Base-by-base conservation (phyloP, 1,140 invertebrate species). In the Doryteuthis pealeii region DNA sequence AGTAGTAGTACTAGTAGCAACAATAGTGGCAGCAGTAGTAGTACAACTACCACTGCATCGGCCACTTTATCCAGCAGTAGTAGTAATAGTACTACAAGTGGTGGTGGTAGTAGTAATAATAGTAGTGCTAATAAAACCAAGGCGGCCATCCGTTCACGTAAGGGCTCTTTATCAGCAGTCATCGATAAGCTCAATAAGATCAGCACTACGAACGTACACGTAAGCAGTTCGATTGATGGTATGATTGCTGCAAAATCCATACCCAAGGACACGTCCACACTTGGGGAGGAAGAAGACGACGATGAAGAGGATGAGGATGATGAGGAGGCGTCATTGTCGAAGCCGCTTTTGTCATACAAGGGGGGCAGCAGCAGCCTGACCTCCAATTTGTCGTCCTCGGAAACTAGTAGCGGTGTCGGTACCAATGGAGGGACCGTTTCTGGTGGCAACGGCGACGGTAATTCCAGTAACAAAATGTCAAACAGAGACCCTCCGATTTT, bases 101-200 rank as follows among this genome's bases (percentile, higher is more conserved):
- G 74, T 66, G 22, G 31, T 67, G 6, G 26, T 30, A 26, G 35
- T 22, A 12, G 22, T 32, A 1, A 22, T n/a, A n/a, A 18, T 40
- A 15, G 12, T n/a, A 28, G 71, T 30, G n/a, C 5, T 54, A 32
- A 26, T 22, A 62, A 77, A 71, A 43, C 69, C 18, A 72, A 76
- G 78, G 70, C 74, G 66, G 74, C 49, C 68, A 58, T 67, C 77
- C 91, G 82, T 89, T 91, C 72, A 86, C 89, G 92, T 70, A 95
- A 95, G 85, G 91, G 92, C 65, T 94, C 93, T 0, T 88, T 96
- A 4, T 94, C 92, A 74, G 94, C 94, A 1, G 93, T 96, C 0
- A 94, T 96, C 73, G 94, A 96, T 81, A 95, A 95, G 83, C 84
- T 96, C 14, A 93, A 77, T n/a, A 82, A 76, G 40, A 74, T 73